A percentile compares a stretch with the other conserved stretches of the same genome.
These are phyloP conservation scores for Neogale vison DNA, from an alignment of 2,113 vertebrate genomes.

Conservation along the genomic window DNA sequence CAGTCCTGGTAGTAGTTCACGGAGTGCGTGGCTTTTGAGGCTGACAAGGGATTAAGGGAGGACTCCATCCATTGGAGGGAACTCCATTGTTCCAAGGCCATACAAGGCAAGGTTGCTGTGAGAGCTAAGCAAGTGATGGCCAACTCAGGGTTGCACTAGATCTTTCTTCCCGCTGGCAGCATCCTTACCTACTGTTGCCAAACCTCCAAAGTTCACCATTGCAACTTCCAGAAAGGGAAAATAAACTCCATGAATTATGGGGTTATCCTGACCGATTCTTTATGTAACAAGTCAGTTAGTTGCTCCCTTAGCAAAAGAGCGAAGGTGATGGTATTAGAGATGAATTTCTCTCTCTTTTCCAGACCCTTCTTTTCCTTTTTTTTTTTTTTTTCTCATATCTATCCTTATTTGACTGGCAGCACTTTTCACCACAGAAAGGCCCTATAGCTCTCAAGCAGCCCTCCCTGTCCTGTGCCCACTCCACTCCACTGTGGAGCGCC, in stretches of 20 bases:
- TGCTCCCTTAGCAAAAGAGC: not conserved
- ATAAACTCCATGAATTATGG: constrained; percentile 79
- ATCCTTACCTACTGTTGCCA: constrained; percentile 69
- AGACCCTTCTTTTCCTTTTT: not conserved
- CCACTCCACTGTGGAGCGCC: not conserved
- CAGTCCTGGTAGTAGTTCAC: constrained; percentile 56
- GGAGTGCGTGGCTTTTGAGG: constrained; percentile 36
- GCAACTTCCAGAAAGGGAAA: constrained; percentile 76
- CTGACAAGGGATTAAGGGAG: constrained; percentile 55
- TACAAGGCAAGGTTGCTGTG: constrained; percentile 81
- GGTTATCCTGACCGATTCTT: constrained; percentile 81
- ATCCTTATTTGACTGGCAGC: not conserved
- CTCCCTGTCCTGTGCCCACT: rapidly evolving
- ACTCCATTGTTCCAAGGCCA: constrained; percentile 64
- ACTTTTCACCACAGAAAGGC: not conserved
- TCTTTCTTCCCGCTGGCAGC: constrained; percentile 76
- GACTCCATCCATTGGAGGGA: constrained; percentile 35
- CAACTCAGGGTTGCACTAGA: not conserved
- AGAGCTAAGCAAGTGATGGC: constrained; percentile 54
- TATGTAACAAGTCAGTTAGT: not conserved
- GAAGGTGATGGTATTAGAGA: not conserved
- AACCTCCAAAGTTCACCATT: constrained; percentile 62
- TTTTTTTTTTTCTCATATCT: not conserved
- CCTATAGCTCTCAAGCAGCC: not conserved
- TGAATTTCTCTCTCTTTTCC: not conserved